Percentiles rank a stretch among this genome's conserved stretches.
These are phyloP conservation scores for Crambe crambe DNA, from an alignment of 37 sponge, comb jelly and placozoan genomes.

Conservation along the genomic window DNA sequence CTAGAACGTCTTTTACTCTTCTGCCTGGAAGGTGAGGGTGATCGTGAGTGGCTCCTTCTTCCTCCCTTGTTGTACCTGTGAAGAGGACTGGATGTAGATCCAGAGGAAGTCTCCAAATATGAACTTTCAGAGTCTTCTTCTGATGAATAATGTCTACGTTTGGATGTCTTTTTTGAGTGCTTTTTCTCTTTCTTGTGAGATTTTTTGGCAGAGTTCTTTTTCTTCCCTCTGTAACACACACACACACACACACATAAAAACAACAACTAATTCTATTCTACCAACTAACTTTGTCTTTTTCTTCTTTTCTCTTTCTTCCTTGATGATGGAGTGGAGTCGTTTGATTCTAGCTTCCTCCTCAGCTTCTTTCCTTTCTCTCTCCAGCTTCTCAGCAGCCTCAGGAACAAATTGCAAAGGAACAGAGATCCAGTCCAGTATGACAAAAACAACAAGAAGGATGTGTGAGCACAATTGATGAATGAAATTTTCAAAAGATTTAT, in stretches of 20 bases:
- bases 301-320: conserved; percentile 48
- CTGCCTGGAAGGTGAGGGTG: neutral
- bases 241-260: no score
- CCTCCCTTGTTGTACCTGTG: neutral
- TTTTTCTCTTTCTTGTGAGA: neutral
- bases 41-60: neutral
- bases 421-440: neutral
- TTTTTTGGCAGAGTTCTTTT: neutral
- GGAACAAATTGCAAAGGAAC: neutral
- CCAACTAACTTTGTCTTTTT: no score
- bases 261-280: no score
- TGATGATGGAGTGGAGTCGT: conserved; percentile 45
- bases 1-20: neutral
- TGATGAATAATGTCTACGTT: neutral
- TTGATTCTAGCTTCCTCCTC: conserved; percentile 32
- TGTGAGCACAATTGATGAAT: neutral
- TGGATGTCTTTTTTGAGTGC: neutral
- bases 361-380: conserved; percentile 32
- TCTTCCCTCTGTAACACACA: conserved; percentile 15
- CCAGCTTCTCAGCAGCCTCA: conserved; percentile 64
- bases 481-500: neutral
- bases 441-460: neutral
- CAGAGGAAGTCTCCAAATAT: no score
- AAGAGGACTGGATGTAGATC: no score
- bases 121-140: neutral